Conservation (phyloP, 2,888 invertebrate genomes). For the Hyles lineata region DNA sequence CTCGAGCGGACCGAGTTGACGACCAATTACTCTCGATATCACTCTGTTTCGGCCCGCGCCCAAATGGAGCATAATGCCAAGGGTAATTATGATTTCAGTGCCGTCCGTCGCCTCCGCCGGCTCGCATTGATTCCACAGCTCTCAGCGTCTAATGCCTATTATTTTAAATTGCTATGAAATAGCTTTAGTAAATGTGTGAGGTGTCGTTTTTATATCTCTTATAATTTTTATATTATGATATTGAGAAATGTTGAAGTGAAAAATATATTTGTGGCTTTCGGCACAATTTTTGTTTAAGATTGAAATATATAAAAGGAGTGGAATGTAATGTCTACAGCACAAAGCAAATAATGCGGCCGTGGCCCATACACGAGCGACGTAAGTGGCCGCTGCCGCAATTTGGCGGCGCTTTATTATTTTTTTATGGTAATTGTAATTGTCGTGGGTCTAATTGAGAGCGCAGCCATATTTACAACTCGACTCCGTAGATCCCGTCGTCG, state of each 20-base stretch:
- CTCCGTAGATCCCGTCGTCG: constrained; percentile 63
- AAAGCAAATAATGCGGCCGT: constrained; percentile 54
- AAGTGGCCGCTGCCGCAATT: constrained; percentile 63
- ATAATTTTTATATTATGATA: constrained; percentile 39
- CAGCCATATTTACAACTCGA: constrained; percentile 70
- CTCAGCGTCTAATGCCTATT: constrained; percentile 65
- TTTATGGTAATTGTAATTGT: constrained; percentile 80
- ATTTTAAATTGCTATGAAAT: constrained; percentile 68
- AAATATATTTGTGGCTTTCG: constrained; percentile 21
- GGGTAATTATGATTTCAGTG: constrained; percentile 81
- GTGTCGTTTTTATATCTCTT: constrained; percentile 23
- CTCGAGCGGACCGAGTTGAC: constrained; percentile 61
- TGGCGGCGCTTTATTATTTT: constrained; percentile 75
- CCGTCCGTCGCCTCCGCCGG: constrained; percentile 52
- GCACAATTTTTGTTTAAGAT: constrained; percentile 32
- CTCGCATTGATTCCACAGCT: constrained; percentile 63
- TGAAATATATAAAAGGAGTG: constrained; percentile 37
- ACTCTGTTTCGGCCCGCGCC: constrained; percentile 76
- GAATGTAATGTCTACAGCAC: constrained; percentile 52
- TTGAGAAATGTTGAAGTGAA: background rate
- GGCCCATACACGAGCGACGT: constrained; percentile 50
- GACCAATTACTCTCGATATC: constrained; percentile 83
- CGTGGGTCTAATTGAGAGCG: constrained; percentile 73
- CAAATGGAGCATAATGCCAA: constrained; percentile 84
- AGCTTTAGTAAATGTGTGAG: constrained; percentile 39